phyloP scores from a whole-genome alignment of 2,888 invertebrate species.

The Cordilura impudica region DNA sequence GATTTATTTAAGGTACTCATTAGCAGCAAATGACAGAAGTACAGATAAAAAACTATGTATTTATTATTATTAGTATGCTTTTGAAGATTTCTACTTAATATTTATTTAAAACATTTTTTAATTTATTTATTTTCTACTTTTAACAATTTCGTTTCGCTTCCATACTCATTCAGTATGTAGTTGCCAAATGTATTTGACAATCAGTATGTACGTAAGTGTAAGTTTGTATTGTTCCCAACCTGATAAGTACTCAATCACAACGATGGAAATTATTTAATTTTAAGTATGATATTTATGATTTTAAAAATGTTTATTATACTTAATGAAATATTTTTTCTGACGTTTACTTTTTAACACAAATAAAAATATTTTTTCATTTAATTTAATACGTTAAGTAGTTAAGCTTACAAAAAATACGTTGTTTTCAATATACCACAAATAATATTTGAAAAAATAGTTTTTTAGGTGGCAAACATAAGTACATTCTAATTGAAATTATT shows the following conservation, averaged over 20 bases:
- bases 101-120: no score
- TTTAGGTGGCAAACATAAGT: constrained; percentile 44
- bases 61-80: no score
- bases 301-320: background rate
- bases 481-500: constrained; percentile 54
- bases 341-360: constrained; percentile 16
- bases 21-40: no score
- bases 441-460: constrained; percentile 57
- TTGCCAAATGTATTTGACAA: background rate
- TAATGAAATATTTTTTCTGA: background rate
- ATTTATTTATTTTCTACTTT: no score
- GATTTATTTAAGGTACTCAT: no score
- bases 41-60: no score
- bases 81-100: no score
- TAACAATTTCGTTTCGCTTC: no score
- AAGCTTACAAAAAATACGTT: constrained; percentile 52
- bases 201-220: background rate
- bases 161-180: background rate
- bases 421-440: constrained; percentile 3
- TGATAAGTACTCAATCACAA: constrained; percentile 64
- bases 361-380: constrained; percentile 15
- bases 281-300: background rate
- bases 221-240: constrained; percentile 65
- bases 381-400: constrained; percentile 58
- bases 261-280: no score